phyloP scores from a whole-genome alignment of 2,113 vertebrate species.

The Nerophis ophidion region DNA sequence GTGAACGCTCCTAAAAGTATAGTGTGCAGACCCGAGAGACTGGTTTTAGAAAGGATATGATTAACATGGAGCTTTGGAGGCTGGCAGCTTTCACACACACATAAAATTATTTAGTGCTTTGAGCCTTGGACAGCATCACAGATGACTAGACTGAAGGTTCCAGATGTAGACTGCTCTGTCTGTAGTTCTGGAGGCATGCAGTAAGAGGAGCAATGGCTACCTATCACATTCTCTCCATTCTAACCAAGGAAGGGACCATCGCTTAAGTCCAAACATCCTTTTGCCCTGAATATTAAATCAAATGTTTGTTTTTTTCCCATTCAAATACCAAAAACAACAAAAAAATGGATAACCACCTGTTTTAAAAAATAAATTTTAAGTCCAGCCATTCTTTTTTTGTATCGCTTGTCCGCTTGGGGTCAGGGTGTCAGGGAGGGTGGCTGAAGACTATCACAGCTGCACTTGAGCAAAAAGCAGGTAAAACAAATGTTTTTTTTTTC shows the following conservation, averaged over 20 bases:
- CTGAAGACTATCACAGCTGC: too few relatives aligned
- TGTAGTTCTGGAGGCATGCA: conserved; percentile 46
- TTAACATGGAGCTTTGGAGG: conserved; percentile 8
- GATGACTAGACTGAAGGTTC: conserved; percentile 45
- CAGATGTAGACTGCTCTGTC: conserved; percentile 51
- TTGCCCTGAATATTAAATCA: not conserved
- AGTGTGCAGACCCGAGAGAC: conserved; percentile 3
- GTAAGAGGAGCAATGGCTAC: conserved; percentile 32
- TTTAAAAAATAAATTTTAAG: too few relatives aligned
- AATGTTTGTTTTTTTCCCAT: too few relatives aligned
- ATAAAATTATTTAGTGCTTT: conserved; percentile 48
- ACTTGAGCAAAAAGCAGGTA: too few relatives aligned
- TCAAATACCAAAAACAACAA: too few relatives aligned
- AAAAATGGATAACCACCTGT: too few relatives aligned
- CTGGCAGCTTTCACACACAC: conserved; percentile 29
- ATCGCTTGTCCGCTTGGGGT: too few relatives aligned
- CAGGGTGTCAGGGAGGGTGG: too few relatives aligned
- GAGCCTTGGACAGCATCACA: conserved; percentile 30
- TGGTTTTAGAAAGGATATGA: conserved; percentile 21
- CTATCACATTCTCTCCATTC: conserved; percentile 22
- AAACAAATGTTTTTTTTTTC: too few relatives aligned
- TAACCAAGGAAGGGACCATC: conserved; percentile 31
- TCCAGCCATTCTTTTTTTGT: too few relatives aligned
- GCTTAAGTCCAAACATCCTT: conserved; percentile 15
- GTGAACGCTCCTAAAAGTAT: conserved; percentile 21